These are phyloP conservation scores for Coenonympha glycerion DNA, from an alignment of 2,888 invertebrate species.

Conservation along the genomic window DNA sequence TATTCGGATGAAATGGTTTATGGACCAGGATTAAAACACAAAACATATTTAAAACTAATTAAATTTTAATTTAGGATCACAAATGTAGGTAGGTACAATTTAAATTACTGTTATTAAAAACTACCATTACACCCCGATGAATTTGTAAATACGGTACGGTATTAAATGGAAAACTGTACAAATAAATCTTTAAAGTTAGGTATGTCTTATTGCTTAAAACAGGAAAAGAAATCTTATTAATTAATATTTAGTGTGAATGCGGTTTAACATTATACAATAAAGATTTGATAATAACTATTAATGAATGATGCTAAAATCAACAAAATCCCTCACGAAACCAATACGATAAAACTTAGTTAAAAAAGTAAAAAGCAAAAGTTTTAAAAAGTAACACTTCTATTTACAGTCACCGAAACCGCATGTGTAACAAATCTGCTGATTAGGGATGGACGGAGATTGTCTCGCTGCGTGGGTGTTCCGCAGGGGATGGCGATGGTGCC, in stretches of 20 bases:
- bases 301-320: constrained; percentile 8
- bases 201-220: constrained; percentile 8
- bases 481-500: constrained; percentile 14
- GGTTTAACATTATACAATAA: too few species aligned
- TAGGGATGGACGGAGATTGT: constrained; percentile 32
- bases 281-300: not conserved
- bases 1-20: constrained; percentile 21
- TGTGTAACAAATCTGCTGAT: constrained; percentile 22
- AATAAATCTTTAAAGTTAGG: constrained; percentile 8
- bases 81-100: constrained; percentile 34
- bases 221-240: constrained; percentile 8
- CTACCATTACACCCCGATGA: constrained; percentile 26
- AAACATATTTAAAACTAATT: constrained; percentile 51
- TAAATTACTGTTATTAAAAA: constrained; percentile 28
- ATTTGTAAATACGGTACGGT: constrained; percentile 22
- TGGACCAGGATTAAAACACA: constrained; percentile 40
- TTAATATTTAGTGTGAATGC: not conserved
- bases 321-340: constrained; percentile 11
- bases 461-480: constrained; percentile 18
- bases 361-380: constrained; percentile 27
- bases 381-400: constrained; percentile 28
- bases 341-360: constrained; percentile 11
- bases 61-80: constrained; percentile 72
- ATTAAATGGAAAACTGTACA: constrained; percentile 3
- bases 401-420: constrained; percentile 37